Conservation (phyloP, 2,113 vertebrate species). For the Scortum barcoo region DNA sequence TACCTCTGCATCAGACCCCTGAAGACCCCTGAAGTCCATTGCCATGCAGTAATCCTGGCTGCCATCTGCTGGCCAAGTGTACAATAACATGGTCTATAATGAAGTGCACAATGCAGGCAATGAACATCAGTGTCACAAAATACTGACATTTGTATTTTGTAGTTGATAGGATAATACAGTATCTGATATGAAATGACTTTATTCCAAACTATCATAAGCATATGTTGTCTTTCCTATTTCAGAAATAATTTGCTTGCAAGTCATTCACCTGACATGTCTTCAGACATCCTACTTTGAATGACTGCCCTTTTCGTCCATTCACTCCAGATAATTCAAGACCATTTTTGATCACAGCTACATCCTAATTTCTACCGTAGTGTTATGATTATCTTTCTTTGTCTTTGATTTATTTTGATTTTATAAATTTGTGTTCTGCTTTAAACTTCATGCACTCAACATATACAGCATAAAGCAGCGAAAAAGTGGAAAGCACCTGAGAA, state of each 20-base stretch:
- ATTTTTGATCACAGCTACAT: neutral
- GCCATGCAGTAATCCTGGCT: conserved; percentile 33
- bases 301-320: neutral
- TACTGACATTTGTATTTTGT: neutral
- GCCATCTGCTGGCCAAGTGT: conserved; percentile 67
- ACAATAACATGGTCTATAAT: neutral
- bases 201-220: neutral
- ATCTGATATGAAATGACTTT: neutral
- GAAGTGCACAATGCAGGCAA: neutral
- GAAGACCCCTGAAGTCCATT: neutral
- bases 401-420: neutral
- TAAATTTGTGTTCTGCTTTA: neutral
- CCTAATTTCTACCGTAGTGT: neutral
- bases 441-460: neutral
- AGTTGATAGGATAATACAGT: neutral
- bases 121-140: neutral
- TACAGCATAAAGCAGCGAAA: neutral
- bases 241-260: neutral
- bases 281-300: neutral
- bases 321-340: neutral
- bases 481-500: no score
- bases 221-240: neutral
- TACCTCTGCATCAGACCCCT: neutral
- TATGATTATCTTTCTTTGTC: neutral
- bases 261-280: no score